Percentiles rank a stretch among this genome's conserved stretches.
phyloP scores from a whole-genome alignment of 1,140 invertebrate genomes.

The Phortica variegata region DNA sequence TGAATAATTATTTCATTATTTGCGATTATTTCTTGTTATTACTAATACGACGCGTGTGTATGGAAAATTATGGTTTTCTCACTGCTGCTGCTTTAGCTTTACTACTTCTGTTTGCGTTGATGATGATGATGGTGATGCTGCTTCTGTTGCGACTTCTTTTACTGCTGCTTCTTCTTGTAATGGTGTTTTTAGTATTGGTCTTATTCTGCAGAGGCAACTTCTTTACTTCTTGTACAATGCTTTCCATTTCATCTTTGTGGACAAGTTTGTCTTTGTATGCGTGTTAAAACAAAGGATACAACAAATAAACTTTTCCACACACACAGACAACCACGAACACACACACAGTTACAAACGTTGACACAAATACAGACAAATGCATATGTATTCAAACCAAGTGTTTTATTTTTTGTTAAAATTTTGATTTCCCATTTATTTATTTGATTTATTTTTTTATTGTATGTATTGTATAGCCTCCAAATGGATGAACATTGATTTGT shows the following conservation, averaged over 20 bases:
- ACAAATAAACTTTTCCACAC: background rate
- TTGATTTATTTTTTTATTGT: background rate
- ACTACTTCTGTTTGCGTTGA: no score
- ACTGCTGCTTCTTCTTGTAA: slow-evolving; percentile 2
- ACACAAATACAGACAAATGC: background rate
- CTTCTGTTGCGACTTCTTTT: no score
- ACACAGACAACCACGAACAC: slow-evolving; percentile 7
- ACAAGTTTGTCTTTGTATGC: background rate
- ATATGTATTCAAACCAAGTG: background rate
- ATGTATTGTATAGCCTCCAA: background rate
- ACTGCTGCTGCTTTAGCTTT: no score
- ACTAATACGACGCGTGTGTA: no score
- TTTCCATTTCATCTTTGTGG: background rate
- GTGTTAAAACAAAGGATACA: background rate
- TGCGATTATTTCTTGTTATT: no score
- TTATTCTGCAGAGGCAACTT: background rate
- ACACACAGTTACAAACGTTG: slow-evolving; percentile 4
- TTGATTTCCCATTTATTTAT: background rate
- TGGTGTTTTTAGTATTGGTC: background rate
- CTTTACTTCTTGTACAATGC: background rate
- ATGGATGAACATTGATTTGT: no score
- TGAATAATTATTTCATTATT: no score
- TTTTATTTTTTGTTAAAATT: background rate
- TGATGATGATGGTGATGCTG: slow-evolving; percentile 26
- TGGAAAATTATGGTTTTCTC: no score